These are phyloP conservation scores for Callorhinus ursinus DNA, from an alignment of 2,113 vertebrate genomes.

Conservation along the genomic window DNA sequence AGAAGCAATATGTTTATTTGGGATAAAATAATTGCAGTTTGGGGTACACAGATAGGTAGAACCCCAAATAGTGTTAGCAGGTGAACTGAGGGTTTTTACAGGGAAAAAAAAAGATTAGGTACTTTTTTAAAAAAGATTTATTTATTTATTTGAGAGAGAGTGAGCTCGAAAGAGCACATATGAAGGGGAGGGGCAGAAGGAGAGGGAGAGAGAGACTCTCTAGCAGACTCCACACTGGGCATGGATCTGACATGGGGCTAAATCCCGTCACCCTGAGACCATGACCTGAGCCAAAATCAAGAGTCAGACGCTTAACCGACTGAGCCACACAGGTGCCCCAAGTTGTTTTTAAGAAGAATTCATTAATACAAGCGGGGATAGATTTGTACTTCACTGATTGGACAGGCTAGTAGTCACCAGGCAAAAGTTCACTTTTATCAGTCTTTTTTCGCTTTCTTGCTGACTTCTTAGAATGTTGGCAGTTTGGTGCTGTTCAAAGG, in stretches of 20 bases:
- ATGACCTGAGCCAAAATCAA: background rate
- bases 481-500: background rate
- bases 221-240: background rate
- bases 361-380: background rate
- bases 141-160: background rate
- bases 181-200: background rate
- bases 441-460: background rate
- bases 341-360: background rate
- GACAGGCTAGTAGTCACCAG: background rate
- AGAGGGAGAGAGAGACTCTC: background rate
- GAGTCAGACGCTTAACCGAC: background rate
- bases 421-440: background rate
- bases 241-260: background rate
- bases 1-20: background rate
- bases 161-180: fast-evolving
- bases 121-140: background rate
- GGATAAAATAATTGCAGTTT: background rate
- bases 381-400: background rate
- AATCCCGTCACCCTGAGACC: background rate
- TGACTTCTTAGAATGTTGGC: background rate
- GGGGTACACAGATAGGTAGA: background rate
- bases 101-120: background rate
- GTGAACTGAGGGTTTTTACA: background rate
- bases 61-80: background rate
- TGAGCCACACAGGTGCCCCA: background rate